These are phyloP conservation scores for Sciurus niger DNA, from an alignment of 2,113 vertebrate species.

Conservation along the genomic window DNA sequence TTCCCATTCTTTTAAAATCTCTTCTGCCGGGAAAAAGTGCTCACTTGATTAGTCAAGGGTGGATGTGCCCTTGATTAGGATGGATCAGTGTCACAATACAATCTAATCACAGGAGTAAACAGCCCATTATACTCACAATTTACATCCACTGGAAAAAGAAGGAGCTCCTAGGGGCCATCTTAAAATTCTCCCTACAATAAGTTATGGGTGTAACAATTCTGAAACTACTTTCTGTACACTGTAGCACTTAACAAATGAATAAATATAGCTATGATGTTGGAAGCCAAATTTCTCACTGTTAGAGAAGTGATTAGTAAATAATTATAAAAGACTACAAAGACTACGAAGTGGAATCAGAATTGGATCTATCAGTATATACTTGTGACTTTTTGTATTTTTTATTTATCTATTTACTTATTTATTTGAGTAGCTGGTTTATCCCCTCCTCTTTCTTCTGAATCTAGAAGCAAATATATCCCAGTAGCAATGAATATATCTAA, in stretches of 20 bases:
- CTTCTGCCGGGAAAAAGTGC: constrained; percentile 8
- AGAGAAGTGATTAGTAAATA: constrained; percentile 11
- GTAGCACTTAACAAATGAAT: not conserved
- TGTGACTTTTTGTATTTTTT: not conserved
- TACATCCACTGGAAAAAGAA: not conserved
- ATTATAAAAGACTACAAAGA: not conserved
- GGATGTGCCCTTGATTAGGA: not conserved
- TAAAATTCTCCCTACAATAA: constrained; percentile 19
- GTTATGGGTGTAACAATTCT: not conserved
- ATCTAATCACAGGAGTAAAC: not conserved
- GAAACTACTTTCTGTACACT: not conserved
- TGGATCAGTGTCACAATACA: not conserved
- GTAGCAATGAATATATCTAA: constrained; percentile 5
- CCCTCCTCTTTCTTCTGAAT: not conserved
- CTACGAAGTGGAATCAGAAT: constrained; percentile 10
- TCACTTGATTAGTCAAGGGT: not conserved
- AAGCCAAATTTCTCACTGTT: not conserved
- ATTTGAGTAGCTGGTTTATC: not conserved
- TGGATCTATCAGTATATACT: not conserved
- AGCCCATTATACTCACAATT: not conserved
- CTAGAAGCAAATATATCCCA: not conserved
- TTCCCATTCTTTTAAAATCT: not conserved
- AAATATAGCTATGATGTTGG: not conserved
- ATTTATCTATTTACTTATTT: not conserved
- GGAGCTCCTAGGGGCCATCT: not conserved